Conservation (phyloP, 1,140 invertebrate genomes). For the Chironomus striatipennis region DNA sequence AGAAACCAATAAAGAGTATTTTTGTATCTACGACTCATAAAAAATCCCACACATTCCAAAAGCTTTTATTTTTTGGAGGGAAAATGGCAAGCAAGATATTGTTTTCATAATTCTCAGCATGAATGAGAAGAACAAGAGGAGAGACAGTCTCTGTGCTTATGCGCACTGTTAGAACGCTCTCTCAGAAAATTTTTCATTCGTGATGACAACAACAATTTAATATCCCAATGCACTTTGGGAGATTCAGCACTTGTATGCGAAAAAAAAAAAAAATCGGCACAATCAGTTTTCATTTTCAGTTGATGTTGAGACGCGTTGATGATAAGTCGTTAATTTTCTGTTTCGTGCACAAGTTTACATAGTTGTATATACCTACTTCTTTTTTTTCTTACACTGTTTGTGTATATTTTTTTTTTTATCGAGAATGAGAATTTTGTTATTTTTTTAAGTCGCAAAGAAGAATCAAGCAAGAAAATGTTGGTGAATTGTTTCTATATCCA, state of each 20-base stretch:
- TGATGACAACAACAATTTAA: conserved; percentile 3
- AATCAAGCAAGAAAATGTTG: too few relatives aligned
- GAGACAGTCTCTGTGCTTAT: neutral
- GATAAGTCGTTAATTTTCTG: neutral
- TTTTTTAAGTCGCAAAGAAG: too few relatives aligned
- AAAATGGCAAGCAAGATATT: too few relatives aligned
- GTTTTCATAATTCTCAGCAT: neutral
- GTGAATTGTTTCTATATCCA: too few relatives aligned
- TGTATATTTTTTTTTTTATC: too few relatives aligned
- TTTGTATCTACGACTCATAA: too few relatives aligned
- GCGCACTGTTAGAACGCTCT: neutral
- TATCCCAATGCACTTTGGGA: conserved; percentile 28
- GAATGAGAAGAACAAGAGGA: neutral
- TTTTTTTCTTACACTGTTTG: too few relatives aligned
- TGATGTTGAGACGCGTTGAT: conserved; percentile 1
- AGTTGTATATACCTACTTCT: too few relatives aligned
- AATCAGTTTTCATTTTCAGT: conserved; percentile 17
- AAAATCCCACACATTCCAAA: too few relatives aligned
- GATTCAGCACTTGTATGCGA: conserved; percentile 23
- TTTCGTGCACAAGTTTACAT: neutral
- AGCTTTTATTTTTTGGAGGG: neutral
- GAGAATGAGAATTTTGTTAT: too few relatives aligned
- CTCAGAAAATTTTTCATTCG: neutral
- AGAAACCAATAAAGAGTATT: neutral
- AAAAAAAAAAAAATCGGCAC: conserved; percentile 19